phyloP scores from a whole-genome alignment of 2,888 invertebrate genomes.

The Pandemis corylana region DNA sequence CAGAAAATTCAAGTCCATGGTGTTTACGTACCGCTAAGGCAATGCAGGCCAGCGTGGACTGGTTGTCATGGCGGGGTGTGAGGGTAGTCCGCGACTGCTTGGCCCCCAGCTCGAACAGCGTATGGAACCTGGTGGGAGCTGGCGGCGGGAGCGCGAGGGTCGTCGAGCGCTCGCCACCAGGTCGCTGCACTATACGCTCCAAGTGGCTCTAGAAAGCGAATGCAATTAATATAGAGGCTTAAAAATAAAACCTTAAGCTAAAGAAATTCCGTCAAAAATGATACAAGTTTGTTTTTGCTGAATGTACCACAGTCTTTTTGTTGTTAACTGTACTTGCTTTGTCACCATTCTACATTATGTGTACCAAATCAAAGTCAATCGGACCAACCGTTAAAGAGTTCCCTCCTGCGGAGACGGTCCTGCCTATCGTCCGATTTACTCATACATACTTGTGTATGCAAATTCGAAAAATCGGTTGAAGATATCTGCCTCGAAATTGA shows the following conservation, averaged over 20 bases:
- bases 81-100: slow-evolving; percentile 83
- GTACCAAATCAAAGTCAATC: too few relatives aligned
- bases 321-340: background rate
- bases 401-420: too few relatives aligned
- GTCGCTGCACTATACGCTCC: slow-evolving; percentile 94
- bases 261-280: too few relatives aligned
- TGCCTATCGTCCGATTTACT: too few relatives aligned
- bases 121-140: slow-evolving; percentile 89
- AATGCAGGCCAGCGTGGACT: slow-evolving; percentile 91
- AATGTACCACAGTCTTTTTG: background rate
- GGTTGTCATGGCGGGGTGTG: slow-evolving; percentile 83
- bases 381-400: too few relatives aligned
- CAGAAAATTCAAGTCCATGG: background rate
- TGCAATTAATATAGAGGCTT: background rate
- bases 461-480: too few relatives aligned
- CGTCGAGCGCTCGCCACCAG: slow-evolving; percentile 83
- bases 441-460: too few relatives aligned
- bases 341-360: too few relatives aligned
- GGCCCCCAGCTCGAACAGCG: slow-evolving; percentile 92
- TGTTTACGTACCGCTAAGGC: slow-evolving; percentile 85
- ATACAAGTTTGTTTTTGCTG: background rate
- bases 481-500: too few relatives aligned
- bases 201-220: slow-evolving; percentile 88
- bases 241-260: background rate
- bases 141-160: slow-evolving; percentile 74